Percentiles rank a stretch among this genome's conserved stretches.
Evolutionary conservation across 2,888 invertebrate species (phyloP).

Genomic region (Drosophila birchii): DNA sequence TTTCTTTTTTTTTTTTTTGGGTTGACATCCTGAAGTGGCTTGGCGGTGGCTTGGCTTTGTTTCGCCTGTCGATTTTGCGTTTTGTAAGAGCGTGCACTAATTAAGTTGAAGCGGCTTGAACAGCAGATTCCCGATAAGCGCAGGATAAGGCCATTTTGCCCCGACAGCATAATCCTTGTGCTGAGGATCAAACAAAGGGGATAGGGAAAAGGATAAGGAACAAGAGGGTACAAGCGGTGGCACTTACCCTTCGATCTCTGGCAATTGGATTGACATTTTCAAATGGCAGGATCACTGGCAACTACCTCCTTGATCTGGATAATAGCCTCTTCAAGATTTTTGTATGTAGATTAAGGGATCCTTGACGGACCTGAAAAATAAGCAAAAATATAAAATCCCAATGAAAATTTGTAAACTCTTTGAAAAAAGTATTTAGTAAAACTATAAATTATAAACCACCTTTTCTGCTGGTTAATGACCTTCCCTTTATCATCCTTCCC

Average conservation of each 20-base stretch:
- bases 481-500: too few relatives aligned
- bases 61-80: constrained; percentile 52
- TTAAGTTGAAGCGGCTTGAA: constrained; percentile 66
- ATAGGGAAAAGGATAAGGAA: not conserved
- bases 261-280: constrained; percentile 17
- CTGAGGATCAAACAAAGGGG: not conserved
- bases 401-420: too few relatives aligned
- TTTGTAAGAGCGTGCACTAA: constrained; percentile 74
- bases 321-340: constrained; percentile 5
- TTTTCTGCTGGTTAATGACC: not conserved
- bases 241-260: constrained; percentile 1
- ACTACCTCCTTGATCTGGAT: constrained; percentile 1
- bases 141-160: constrained; percentile 12
- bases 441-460: not conserved
- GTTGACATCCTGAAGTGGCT: constrained; percentile 72
- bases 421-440: not conserved
- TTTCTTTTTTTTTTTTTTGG: constrained; percentile 23
- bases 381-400: not conserved
- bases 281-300: not conserved
- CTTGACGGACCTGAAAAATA: not conserved
- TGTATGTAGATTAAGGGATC: not conserved
- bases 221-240: not conserved
- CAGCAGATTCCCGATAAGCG: constrained; percentile 62
- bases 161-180: constrained; percentile 18
- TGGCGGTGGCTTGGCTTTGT: constrained; percentile 41